phyloP scores from a whole-genome alignment of 2,113 vertebrate genomes.

The Eclectus roratus region DNA sequence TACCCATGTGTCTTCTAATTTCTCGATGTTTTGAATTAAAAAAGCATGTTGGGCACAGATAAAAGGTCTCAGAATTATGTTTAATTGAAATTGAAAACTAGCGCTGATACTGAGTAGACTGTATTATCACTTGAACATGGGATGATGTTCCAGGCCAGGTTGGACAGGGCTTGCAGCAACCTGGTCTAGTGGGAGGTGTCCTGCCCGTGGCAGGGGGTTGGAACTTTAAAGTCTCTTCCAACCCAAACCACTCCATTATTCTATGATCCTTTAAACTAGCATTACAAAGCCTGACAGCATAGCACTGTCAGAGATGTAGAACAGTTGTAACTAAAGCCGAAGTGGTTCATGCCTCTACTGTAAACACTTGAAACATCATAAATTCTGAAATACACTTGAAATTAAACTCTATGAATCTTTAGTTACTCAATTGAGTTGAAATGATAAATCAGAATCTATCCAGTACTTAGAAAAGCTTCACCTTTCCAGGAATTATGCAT shows the following conservation, averaged over 20 bases:
- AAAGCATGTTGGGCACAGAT: not conserved
- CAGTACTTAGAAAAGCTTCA: not conserved
- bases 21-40: not conserved
- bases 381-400: not conserved
- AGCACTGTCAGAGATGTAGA: not conserved
- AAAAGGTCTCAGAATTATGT: not conserved
- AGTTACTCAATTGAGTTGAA: not conserved
- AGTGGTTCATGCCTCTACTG: not conserved
- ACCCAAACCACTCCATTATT: not conserved
- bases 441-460: not conserved
- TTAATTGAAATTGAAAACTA: not conserved
- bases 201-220: not conserved
- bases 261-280: not conserved
- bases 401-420: not conserved
- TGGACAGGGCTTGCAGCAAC: not conserved
- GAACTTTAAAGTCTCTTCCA: not conserved
- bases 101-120: not conserved
- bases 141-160: not conserved
- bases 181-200: not conserved
- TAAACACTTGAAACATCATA: not conserved
- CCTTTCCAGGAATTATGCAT: not conserved
- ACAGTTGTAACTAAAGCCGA: not conserved
- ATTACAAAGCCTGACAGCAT: not conserved
- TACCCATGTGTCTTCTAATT: not conserved
- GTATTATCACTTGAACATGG: not conserved